Base-by-base conservation (phyloP, 1,140 invertebrate genomes). In the Pseudoatta argentina region DNA sequence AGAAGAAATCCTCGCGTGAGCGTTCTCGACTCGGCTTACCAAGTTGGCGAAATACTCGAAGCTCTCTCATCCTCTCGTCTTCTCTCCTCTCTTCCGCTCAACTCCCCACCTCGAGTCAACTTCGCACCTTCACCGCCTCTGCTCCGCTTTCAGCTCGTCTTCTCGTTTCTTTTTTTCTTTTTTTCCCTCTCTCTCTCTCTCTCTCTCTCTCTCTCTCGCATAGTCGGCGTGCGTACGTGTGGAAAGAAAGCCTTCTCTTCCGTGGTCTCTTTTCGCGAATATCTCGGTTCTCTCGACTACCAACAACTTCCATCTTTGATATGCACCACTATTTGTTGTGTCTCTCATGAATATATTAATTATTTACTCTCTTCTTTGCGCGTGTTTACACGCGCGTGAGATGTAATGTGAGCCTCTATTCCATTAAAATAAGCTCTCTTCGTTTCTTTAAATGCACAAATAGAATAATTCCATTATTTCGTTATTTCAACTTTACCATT, bases 41-140 rank as follows among this genome's bases (percentile, higher is more conserved):
- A 91, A 92, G 91, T 93, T 93, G 93, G 88, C 91, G 92, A 93
- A 93, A 93, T 93, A 93, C 93, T 92, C 85, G 87, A 85, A 81
- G 85, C 91, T 90, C 79, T 86, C 86, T 86, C 88, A 79, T 87
- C 78, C 85, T 86, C 79, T 87, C 78, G 27, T 77, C 86, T 66
- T 61, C 81, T 67, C 78, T 72, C 48, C 57, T 66, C 63, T 75
- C 73, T 86, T 86, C 48, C 59, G 44, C 76, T 89, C 79, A 76
- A 55, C 79, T 81, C 71, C 69, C 63, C 77, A 73, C 69, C 39
- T 61, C 79, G 69, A 83, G 16, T 30, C 88, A 86, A 78, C 78
- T 87, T 87, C 72, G 75, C 86, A 87, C 88, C 86, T 86, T 73
- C 61, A 39, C 72, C 69, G 63, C 55, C 69, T 63, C 59, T 77